phyloP scores from a whole-genome alignment of 1,140 invertebrate genomes.

The Manduca sexta region DNA sequence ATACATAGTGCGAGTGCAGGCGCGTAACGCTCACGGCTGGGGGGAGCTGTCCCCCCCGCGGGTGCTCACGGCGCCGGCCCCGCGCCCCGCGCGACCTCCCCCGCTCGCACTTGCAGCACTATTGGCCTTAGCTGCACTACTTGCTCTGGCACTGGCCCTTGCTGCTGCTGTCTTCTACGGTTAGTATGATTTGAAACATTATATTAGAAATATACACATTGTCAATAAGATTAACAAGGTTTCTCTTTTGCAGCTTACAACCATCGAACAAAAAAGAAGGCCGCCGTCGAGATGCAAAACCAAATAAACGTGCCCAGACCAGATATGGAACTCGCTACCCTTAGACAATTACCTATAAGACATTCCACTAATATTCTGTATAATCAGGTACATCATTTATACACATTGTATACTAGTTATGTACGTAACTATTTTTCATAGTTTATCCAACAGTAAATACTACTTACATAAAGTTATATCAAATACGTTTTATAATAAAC shows the following conservation, averaged over 20 bases:
- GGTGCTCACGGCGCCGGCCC: constrained; percentile 70
- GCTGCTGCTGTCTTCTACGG: constrained; percentile 63
- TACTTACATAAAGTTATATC: too few species aligned
- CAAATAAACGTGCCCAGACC: constrained; percentile 59
- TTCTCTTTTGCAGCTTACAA: constrained; percentile 50
- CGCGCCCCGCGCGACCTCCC: constrained; percentile 75
- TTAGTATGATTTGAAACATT: constrained; percentile 40
- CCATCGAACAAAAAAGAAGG: constrained; percentile 74
- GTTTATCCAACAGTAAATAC: too few species aligned
- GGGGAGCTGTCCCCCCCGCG: constrained; percentile 76
- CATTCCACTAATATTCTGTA: constrained; percentile 90
- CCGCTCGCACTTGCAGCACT: constrained; percentile 71
- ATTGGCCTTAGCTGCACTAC: constrained; percentile 56
- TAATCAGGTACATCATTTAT: constrained; percentile 70
- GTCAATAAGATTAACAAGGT: not conserved
- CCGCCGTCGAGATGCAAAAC: constrained; percentile 55
- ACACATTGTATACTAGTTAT: too few species aligned
- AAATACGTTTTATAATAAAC: too few species aligned
- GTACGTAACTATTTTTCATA: too few species aligned
- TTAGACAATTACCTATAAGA: constrained; percentile 85
- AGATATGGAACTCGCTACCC: constrained; percentile 89
- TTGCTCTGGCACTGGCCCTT: constrained; percentile 62
- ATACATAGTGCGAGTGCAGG: constrained; percentile 82
- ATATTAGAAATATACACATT: not conserved
- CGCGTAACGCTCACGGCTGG: constrained; percentile 88